These are phyloP conservation scores for Sylvilagus bachmani DNA, from an alignment of 2,113 vertebrate genomes.

Conservation along the genomic window DNA sequence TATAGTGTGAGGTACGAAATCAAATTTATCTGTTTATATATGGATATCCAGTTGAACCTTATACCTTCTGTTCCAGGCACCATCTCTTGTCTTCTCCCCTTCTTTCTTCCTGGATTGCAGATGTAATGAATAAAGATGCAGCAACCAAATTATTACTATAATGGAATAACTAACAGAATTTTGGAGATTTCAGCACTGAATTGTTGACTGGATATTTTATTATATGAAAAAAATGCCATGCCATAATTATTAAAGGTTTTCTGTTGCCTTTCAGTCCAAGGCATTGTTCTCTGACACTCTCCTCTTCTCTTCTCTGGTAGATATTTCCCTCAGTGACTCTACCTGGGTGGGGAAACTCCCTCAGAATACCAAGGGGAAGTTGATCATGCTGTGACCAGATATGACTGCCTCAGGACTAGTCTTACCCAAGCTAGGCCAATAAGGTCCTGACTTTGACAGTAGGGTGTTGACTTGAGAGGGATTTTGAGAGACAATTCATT, in stretches of 20 bases:
- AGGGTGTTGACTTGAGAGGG: neutral
- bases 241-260: neutral
- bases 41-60: neutral
- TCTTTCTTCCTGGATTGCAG: neutral
- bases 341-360: neutral
- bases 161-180: neutral
- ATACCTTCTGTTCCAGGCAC: neutral
- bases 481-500: neutral
- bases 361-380: neutral
- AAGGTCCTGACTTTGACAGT: neutral
- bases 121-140: neutral
- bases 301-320: neutral
- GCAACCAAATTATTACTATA: neutral
- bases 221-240: neutral
- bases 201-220: neutral
- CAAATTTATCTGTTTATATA: neutral
- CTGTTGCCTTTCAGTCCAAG: constrained; percentile 12
- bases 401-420: neutral
- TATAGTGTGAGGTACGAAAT: neutral
- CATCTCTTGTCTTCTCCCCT: neutral
- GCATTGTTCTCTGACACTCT: neutral
- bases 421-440: neutral
- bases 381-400: neutral
- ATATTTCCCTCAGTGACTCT: neutral
- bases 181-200: neutral